phyloP scores from a whole-genome alignment of 2,888 invertebrate species.

The Amblyjoppa proteus region DNA sequence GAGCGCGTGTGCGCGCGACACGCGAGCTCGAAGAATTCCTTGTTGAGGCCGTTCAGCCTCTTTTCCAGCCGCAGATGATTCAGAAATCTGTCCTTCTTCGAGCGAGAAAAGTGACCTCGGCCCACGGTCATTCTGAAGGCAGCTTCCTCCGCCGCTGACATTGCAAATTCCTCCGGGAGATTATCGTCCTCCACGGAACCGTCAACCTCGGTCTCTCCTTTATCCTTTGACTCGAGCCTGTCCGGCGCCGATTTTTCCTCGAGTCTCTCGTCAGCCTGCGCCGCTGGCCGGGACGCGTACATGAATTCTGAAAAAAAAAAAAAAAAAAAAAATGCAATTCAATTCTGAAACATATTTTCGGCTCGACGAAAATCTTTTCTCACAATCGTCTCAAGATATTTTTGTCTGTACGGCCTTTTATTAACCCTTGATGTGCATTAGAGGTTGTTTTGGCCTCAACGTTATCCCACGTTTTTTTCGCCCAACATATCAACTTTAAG shows the following conservation, averaged over 20 bases:
- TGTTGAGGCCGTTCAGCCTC: slow-evolving; percentile 77
- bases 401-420: too few relatives aligned
- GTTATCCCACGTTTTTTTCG: too few relatives aligned
- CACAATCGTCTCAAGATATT: too few relatives aligned
- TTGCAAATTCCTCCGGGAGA: slow-evolving; percentile 67
- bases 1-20: slow-evolving; percentile 71
- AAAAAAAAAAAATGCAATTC: neutral
- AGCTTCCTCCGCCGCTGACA: slow-evolving; percentile 79
- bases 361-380: too few relatives aligned
- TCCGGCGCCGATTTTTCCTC: slow-evolving; percentile 34
- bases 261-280: slow-evolving; percentile 30
- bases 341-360: neutral
- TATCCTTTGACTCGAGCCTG: slow-evolving; percentile 2
- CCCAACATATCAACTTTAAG: too few relatives aligned
- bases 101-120: slow-evolving; percentile 79
- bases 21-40: slow-evolving; percentile 76
- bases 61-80: slow-evolving; percentile 80
- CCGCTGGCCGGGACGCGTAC: slow-evolving; percentile 41
- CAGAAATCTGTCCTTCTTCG: slow-evolving; percentile 80
- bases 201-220: slow-evolving; percentile 22
- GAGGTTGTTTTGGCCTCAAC: too few relatives aligned
- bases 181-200: slow-evolving; percentile 55
- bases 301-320: slow-evolving; percentile 57
- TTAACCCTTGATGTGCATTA: too few relatives aligned
- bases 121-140: slow-evolving; percentile 79